Evolutionary conservation across 2,888 invertebrate species (phyloP).

Genomic region (Pseudanteris insignis): DNA sequence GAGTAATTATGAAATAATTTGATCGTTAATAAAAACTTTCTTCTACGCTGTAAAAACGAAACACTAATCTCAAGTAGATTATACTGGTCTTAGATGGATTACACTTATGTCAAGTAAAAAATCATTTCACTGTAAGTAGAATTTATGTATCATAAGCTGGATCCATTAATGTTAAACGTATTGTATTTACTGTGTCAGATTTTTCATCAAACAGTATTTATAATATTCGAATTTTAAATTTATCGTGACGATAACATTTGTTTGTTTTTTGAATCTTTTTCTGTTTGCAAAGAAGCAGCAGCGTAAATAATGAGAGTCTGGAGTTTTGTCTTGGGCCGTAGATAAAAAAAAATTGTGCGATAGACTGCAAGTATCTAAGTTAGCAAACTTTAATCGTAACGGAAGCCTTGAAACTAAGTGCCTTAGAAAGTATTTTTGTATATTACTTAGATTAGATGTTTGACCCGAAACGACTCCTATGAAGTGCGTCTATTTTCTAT

Average conservation of each 20-base stretch:
- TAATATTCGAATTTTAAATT: neutral
- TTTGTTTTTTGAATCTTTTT: neutral
- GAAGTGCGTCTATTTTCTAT: constrained; percentile 39
- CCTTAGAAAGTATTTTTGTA: constrained; percentile 47
- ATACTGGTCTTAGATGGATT: no score
- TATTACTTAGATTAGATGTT: constrained; percentile 35
- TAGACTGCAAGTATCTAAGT: constrained; percentile 33
- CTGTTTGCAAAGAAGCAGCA: neutral
- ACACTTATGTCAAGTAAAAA: no score
- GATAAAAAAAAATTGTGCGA: constrained; percentile 18
- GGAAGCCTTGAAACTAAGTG: constrained; percentile 42
- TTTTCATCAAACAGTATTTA: no score
- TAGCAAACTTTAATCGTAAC: constrained; percentile 29
- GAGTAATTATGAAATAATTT: no score
- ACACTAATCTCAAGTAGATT: no score
- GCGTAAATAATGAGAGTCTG: constrained; percentile 9
- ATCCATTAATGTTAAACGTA: no score
- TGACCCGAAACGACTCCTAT: constrained; percentile 22
- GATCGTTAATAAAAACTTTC: no score
- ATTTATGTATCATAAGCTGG: no score
- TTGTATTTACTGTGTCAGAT: no score
- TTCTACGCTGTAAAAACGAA: no score
- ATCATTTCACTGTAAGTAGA: no score
- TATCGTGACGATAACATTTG: neutral
- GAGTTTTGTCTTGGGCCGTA: constrained; percentile 10